Percentiles rank a stretch among this genome's conserved stretches.
Conservation (phyloP, 1,140 invertebrate genomes). For the Macrosteles quadrilineatus region DNA sequence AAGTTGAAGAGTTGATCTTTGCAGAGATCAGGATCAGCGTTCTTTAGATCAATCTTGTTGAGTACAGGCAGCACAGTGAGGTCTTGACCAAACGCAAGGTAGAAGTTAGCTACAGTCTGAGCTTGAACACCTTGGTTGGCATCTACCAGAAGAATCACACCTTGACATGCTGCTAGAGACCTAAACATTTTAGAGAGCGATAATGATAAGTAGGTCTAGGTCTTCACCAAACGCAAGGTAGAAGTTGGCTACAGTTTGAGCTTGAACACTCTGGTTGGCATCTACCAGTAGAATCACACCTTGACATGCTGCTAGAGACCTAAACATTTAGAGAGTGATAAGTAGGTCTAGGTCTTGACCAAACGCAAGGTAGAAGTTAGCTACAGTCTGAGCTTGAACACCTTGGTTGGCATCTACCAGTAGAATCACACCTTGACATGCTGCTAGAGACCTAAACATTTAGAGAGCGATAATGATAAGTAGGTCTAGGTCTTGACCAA, state of each 20-base stretch:
- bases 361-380: slow-evolving; percentile 94
- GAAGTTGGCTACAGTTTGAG: slow-evolving; percentile 97
- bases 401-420: slow-evolving; percentile 97
- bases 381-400: slow-evolving; percentile 96
- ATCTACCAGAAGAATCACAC: slow-evolving; percentile 92
- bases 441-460: slow-evolving; percentile 69
- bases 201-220: slow-evolving; percentile 80
- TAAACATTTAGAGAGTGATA: slow-evolving; percentile 31
- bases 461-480: slow-evolving; percentile 84
- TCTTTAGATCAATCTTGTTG: slow-evolving; percentile 96
- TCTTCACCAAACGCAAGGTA: slow-evolving; percentile 85
- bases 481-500: slow-evolving; percentile 76
- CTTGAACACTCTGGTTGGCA: slow-evolving; percentile 96
- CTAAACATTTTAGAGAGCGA: slow-evolving; percentile 54
- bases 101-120: slow-evolving; percentile 97
- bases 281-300: slow-evolving; percentile 94
- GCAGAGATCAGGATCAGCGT: slow-evolving; percentile 82
- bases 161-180: slow-evolving; percentile 91
- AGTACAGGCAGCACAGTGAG: slow-evolving; percentile 88
- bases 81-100: slow-evolving; percentile 82
- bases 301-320: slow-evolving; percentile 89
- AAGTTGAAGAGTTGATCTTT: slow-evolving; percentile 76
- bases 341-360: slow-evolving; percentile 72
- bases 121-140: slow-evolving; percentile 97
- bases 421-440: slow-evolving; percentile 93